phyloP scores from a whole-genome alignment of 2,113 vertebrate species.

The Corydoras maculifer region DNA sequence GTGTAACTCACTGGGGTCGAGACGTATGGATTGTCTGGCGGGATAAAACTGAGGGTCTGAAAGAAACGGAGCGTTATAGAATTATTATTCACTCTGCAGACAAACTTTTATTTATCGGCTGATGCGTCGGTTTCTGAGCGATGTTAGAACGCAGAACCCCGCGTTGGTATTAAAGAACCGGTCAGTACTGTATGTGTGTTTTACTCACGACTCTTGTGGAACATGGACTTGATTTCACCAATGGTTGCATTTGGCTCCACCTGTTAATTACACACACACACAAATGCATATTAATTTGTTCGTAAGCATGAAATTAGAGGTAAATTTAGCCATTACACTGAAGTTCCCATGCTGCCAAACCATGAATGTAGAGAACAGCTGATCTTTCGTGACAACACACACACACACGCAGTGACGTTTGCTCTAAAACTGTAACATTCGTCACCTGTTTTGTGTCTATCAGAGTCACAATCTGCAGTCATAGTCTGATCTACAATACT shows the following conservation, averaged over 20 bases:
- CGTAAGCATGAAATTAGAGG: constrained; percentile 11
- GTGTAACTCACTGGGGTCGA: constrained; percentile 80
- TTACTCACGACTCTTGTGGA: constrained; percentile 82
- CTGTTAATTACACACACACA: constrained; percentile 57
- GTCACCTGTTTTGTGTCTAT: neutral
- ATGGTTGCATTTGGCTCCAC: constrained; percentile 90
- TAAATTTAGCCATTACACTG: constrained; percentile 57
- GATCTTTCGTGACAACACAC: constrained; percentile 39
- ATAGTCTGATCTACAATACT: no score
- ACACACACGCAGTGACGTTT: constrained; percentile 4
- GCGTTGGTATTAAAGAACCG: no score
- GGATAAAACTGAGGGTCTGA: constrained; percentile 90
- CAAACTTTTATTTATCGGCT: no score
- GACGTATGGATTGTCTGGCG: constrained; percentile 83
- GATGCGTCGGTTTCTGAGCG: no score
- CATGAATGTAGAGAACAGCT: constrained; percentile 50
- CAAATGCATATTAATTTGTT: neutral
- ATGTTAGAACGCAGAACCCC: no score
- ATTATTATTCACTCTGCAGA: no score
- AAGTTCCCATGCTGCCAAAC: constrained; percentile 29
- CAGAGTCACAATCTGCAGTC: no score
- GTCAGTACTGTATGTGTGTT: no score
- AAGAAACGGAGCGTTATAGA: neutral
- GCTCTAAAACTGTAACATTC: neutral
- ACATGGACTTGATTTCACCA: constrained; percentile 88